Percentiles rank a stretch among this genome's conserved stretches.
These are phyloP conservation scores for Barbus barbus DNA, from an alignment of 2,113 vertebrate genomes.

Conservation along the genomic window DNA sequence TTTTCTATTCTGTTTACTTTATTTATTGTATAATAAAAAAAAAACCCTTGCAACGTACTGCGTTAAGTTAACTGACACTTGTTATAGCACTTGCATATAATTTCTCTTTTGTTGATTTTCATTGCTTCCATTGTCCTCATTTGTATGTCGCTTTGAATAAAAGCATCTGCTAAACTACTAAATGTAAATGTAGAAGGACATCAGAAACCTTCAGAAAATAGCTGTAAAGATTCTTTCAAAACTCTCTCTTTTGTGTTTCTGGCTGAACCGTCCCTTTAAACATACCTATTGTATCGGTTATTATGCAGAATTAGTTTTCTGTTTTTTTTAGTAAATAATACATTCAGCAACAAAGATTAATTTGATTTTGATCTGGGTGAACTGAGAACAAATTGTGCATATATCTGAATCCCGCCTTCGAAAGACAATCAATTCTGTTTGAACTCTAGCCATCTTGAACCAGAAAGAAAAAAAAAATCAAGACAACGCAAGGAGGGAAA, in stretches of 20 bases:
- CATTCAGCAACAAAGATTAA: not conserved
- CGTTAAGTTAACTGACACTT: too few species aligned
- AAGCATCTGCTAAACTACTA: too few species aligned
- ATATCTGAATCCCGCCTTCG: not conserved
- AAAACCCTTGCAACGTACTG: too few species aligned
- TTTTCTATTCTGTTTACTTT: too few species aligned
- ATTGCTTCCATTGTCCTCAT: too few species aligned
- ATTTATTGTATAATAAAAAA: too few species aligned
- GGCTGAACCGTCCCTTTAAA: not conserved
- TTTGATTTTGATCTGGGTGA: slow-evolving; percentile 7
- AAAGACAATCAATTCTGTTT: slow-evolving; percentile 15
- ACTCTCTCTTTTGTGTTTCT: not conserved
- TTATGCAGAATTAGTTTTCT: not conserved
- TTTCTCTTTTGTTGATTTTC: too few species aligned
- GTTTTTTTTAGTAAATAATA: not conserved
- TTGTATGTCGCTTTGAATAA: too few species aligned
- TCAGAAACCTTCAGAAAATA: not conserved
- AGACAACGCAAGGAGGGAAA: not conserved
- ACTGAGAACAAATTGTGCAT: not conserved
- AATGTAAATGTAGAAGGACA: too few species aligned
- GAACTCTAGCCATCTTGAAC: slow-evolving; percentile 9
- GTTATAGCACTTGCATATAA: too few species aligned
- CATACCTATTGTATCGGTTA: not conserved
- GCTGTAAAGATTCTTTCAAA: not conserved
- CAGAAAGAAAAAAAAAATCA: not conserved